These are phyloP conservation scores for Agapornis roseicollis DNA, from an alignment of 2,113 vertebrate genomes.

Conservation along the genomic window DNA sequence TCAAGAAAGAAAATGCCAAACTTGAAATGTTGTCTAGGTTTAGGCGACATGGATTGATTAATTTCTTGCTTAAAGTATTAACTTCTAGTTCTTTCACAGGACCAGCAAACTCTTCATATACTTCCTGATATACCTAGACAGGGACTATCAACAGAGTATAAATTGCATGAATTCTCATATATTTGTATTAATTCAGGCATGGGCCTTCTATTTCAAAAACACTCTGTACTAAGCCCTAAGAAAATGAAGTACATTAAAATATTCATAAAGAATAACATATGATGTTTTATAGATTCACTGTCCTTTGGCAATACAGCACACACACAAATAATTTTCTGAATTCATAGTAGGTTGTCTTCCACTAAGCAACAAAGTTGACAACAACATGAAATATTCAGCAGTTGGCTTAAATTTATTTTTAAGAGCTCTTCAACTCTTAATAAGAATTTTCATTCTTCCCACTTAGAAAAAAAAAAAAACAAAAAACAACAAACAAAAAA, in stretches of 20 bases:
- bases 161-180: background rate
- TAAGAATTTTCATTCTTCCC: background rate
- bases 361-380: background rate
- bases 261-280: background rate
- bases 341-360: background rate
- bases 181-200: background rate
- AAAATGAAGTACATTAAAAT: background rate
- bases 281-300: background rate
- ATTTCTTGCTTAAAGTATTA: background rate
- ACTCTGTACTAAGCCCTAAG: background rate
- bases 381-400: background rate
- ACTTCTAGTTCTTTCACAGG: background rate
- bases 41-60: background rate
- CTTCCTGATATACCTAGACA: background rate
- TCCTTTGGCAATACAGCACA: background rate
- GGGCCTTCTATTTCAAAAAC: background rate
- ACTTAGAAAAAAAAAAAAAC: background rate
- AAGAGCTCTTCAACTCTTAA: background rate
- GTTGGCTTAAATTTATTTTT: background rate
- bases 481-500: background rate
- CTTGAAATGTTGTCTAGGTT: background rate
- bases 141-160: background rate
- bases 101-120: background rate
- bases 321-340: background rate
- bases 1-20: background rate